Percentiles rank a stretch among this genome's conserved stretches.
phyloP scores from a whole-genome alignment of 2,888 invertebrate species.

The Acleris cristana region DNA sequence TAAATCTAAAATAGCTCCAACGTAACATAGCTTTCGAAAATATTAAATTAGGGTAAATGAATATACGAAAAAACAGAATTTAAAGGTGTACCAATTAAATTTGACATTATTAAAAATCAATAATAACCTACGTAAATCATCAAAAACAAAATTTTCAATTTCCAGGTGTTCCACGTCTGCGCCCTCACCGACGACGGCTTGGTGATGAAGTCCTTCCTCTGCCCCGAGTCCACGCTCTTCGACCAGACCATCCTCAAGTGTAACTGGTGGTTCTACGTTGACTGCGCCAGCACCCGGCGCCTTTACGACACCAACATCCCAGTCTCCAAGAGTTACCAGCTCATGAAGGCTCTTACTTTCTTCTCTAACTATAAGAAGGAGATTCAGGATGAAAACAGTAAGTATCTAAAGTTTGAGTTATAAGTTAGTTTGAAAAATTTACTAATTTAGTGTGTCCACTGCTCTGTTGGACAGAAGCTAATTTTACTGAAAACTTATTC shows the following conservation, averaged over 20 bases:
- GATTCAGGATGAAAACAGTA: slow-evolving; percentile 62
- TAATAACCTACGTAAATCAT: too few relatives aligned
- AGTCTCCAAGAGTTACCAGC: slow-evolving; percentile 94
- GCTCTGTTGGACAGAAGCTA: too few relatives aligned
- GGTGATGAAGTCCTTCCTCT: slow-evolving; percentile 95
- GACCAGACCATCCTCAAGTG: slow-evolving; percentile 96
- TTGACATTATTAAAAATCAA: too few relatives aligned
- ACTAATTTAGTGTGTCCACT: too few relatives aligned
- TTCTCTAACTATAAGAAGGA: slow-evolving; percentile 93
- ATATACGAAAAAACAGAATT: too few relatives aligned
- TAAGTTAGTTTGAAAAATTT: neutral
- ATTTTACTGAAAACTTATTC: too few relatives aligned
- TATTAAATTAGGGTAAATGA: too few relatives aligned
- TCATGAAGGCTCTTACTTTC: slow-evolving; percentile 95
- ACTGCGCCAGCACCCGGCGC: slow-evolving; percentile 91
- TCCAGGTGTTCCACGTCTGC: slow-evolving; percentile 95
- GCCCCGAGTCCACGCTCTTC: slow-evolving; percentile 95
- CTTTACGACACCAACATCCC: slow-evolving; percentile 95
- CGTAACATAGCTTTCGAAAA: too few relatives aligned
- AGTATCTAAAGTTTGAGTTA: neutral
- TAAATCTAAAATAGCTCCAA: too few relatives aligned
- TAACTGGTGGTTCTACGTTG: slow-evolving; percentile 97
- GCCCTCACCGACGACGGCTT: slow-evolving; percentile 94
- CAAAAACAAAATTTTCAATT: slow-evolving; percentile 33
- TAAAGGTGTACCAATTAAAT: too few relatives aligned